phyloP scores from a whole-genome alignment of 2,113 vertebrate species.

The Oplegnathus fasciatus region DNA sequence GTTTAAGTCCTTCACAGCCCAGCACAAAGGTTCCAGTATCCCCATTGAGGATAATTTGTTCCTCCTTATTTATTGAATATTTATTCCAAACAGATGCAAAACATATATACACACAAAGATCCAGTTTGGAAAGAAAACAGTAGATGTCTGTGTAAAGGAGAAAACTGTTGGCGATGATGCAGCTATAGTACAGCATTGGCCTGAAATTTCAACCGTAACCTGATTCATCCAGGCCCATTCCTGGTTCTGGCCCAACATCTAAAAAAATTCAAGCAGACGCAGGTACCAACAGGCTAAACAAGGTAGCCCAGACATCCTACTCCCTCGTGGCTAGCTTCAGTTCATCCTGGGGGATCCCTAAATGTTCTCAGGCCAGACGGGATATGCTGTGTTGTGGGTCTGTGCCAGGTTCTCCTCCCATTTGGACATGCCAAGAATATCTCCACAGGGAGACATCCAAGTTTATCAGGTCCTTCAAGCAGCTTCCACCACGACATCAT shows the following conservation, averaged over 20 bases:
- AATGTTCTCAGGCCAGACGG: conserved; percentile 27
- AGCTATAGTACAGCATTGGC: neutral
- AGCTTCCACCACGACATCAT: conserved; percentile 6
- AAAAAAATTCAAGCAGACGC: conserved; percentile 23
- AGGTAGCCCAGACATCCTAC: neutral
- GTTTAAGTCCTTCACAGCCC: neutral
- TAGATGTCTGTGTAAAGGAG: neutral
- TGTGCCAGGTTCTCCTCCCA: conserved; percentile 20
- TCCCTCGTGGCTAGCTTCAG: neutral
- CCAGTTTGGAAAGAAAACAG: neutral
- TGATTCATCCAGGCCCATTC: neutral
- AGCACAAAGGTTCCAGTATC: neutral
- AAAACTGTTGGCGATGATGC: neutral
- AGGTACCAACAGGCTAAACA: conserved; percentile 12
- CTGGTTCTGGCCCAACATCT: neutral
- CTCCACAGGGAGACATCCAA: conserved; percentile 23
- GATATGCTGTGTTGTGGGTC: conserved; percentile 17
- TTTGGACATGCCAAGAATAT: conserved; percentile 28
- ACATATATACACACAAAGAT: neutral
- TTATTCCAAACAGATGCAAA: neutral
- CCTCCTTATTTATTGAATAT: neutral
- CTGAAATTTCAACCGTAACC: neutral
- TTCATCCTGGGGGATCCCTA: neutral
- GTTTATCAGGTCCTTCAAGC: conserved; percentile 40
- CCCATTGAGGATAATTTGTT: neutral